These are phyloP conservation scores for Zeugodacus cucurbitae DNA, from an alignment of 1,140 invertebrate species.

Conservation along the genomic window DNA sequence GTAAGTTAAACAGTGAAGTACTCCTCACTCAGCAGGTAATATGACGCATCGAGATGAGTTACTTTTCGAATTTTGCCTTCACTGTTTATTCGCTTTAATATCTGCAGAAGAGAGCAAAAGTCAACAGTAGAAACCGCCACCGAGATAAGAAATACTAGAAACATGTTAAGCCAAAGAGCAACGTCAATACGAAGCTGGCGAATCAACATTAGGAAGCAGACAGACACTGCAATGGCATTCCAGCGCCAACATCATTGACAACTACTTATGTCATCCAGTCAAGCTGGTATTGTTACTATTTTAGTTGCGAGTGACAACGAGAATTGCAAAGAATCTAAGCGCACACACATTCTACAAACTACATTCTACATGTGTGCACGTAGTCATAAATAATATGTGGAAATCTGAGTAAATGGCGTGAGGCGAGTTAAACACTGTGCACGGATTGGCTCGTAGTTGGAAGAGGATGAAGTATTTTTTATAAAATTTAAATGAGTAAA, in stretches of 20 bases:
- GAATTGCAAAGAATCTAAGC: slow-evolving; percentile 6
- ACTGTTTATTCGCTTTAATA: not conserved
- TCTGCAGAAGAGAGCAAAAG: not conserved
- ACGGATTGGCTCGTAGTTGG: not conserved
- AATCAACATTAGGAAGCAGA: not conserved
- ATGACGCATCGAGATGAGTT: not conserved
- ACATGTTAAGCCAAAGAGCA: not conserved
- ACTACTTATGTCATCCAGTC: slow-evolving; percentile 23
- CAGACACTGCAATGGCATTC: not conserved
- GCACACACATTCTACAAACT: not conserved
- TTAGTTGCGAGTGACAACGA: not conserved
- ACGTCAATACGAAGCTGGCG: not conserved
- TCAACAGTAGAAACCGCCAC: not conserved
- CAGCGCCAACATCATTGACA: not conserved
- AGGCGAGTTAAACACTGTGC: not conserved
- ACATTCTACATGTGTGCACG: not conserved
- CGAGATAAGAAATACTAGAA: slow-evolving; percentile 18
- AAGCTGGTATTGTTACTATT: slow-evolving; percentile 5
- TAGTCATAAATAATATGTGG: not conserved
- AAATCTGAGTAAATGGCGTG: not conserved
- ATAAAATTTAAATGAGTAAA: too few relatives aligned
- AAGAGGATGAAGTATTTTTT: not conserved
- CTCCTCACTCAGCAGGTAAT: too few relatives aligned
- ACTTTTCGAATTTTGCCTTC: not conserved
- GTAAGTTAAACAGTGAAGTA: too few relatives aligned